Evolutionary conservation across 2,888 invertebrate genomes (phyloP).

Genomic region (Synergus japonicus): DNA sequence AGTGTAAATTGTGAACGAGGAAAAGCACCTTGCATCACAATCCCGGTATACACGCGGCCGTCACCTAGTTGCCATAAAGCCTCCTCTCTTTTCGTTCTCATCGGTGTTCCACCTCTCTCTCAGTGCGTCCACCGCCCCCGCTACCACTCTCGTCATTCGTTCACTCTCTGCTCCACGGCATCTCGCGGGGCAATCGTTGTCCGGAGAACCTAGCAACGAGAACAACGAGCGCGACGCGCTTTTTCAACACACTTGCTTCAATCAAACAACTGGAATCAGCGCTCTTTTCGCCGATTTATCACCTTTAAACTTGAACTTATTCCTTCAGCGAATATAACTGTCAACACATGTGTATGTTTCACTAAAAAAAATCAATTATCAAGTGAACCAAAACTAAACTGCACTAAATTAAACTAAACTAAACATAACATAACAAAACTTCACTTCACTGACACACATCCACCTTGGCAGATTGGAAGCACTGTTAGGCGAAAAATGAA

Average conservation of each 20-base stretch:
- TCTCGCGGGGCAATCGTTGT: not conserved
- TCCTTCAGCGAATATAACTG: not conserved
- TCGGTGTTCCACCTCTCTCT: slow-evolving; percentile 77
- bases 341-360: not conserved
- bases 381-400: not conserved
- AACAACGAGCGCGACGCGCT: not conserved
- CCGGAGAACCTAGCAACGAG: slow-evolving; percentile 9
- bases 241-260: not conserved
- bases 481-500: not conserved
- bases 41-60: slow-evolving; percentile 69
- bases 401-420: not conserved
- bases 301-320: not conserved
- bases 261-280: not conserved
- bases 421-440: not conserved
- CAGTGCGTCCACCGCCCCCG: slow-evolving; percentile 77
- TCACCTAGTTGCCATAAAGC: slow-evolving; percentile 78
- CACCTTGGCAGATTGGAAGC: not conserved
- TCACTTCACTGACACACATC: slow-evolving; percentile 2
- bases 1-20: slow-evolving; percentile 39
- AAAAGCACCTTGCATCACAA: slow-evolving; percentile 69
- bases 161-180: slow-evolving; percentile 45
- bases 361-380: not conserved
- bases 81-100: slow-evolving; percentile 77
- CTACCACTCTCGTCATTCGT: slow-evolving; percentile 44
- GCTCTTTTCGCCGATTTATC: not conserved